Percentiles rank a stretch among this genome's conserved stretches.
These are phyloP conservation scores for Drosophila setosimentum DNA, from an alignment of 2,888 invertebrate species.

Conservation along the genomic window DNA sequence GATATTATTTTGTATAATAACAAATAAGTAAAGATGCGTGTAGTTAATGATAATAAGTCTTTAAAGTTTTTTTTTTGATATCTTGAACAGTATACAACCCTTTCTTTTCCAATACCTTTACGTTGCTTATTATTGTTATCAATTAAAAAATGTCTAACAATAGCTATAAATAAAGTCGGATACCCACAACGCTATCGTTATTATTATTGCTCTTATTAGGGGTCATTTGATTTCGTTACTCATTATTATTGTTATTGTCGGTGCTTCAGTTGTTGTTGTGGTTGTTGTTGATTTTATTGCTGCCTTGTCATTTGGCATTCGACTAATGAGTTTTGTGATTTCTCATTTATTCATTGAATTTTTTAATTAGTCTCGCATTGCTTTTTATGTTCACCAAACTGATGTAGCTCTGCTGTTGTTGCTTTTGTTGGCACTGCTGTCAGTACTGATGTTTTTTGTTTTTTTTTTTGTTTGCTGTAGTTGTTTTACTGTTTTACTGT, in stretches of 20 bases:
- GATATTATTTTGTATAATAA: background rate
- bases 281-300: constrained; percentile 40
- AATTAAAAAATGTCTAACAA: background rate
- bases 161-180: constrained; percentile 40
- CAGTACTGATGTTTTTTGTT: constrained; percentile 20
- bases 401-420: constrained; percentile 25
- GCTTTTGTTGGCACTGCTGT: constrained; percentile 13
- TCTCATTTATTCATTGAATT: constrained; percentile 79
- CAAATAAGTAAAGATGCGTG: background rate
- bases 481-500: constrained; percentile 9
- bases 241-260: constrained; percentile 45
- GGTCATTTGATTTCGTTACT: constrained; percentile 54
- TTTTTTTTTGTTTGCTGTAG: constrained; percentile 27
- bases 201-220: constrained; percentile 46
- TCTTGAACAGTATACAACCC: background rate
- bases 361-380: constrained; percentile 76
- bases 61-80: background rate
- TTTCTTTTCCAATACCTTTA: background rate
- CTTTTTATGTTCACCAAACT: constrained; percentile 52
- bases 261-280: constrained; percentile 29
- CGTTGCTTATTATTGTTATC: background rate
- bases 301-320: constrained; percentile 64
- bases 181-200: constrained; percentile 37
- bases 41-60: background rate
- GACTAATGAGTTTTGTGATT: constrained; percentile 79